These are phyloP conservation scores for Myotis pilosus DNA, from an alignment of 2,797 vertebrate genomes.

Conservation along the genomic window DNA sequence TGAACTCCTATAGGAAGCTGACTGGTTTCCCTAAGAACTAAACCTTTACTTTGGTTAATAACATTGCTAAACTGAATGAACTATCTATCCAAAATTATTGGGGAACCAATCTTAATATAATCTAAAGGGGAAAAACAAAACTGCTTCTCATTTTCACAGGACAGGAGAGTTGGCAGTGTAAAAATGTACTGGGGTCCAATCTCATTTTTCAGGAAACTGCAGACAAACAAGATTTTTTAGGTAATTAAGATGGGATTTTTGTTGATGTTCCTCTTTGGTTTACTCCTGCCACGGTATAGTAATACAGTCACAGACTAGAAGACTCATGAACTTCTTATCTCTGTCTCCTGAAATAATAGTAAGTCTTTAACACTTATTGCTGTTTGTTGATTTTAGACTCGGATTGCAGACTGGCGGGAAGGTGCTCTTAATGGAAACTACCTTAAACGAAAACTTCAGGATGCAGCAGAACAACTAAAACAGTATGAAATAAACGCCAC, in stretches of 20 bases:
- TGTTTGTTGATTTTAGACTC: conserved; percentile 87
- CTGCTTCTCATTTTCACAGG: background rate
- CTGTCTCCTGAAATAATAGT: background rate
- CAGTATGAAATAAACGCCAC: conserved; percentile 99
- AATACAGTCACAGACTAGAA: background rate
- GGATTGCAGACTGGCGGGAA: conserved; percentile 99
- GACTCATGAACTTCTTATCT: background rate
- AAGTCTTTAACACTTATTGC: background rate
- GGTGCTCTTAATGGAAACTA: conserved; percentile 98
- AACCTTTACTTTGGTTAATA: background rate
- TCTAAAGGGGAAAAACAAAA: background rate
- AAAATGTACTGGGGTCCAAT: background rate
- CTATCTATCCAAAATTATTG: background rate
- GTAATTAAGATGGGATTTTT: background rate
- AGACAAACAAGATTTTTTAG: background rate
- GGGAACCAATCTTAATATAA: background rate
- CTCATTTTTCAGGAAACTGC: background rate
- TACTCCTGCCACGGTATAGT: background rate
- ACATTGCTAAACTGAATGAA: background rate
- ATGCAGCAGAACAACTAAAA: conserved; percentile 99
- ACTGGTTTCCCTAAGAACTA: background rate
- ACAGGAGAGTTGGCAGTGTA: background rate
- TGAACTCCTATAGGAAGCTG: background rate
- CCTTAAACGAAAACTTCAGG: conserved; percentile 98
- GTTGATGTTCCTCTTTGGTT: background rate